A percentile compares a stretch with the other conserved stretches of the same genome.
phyloP scores from a whole-genome alignment of 1,140 invertebrate genomes.

The Drosophila mauritiana region DNA sequence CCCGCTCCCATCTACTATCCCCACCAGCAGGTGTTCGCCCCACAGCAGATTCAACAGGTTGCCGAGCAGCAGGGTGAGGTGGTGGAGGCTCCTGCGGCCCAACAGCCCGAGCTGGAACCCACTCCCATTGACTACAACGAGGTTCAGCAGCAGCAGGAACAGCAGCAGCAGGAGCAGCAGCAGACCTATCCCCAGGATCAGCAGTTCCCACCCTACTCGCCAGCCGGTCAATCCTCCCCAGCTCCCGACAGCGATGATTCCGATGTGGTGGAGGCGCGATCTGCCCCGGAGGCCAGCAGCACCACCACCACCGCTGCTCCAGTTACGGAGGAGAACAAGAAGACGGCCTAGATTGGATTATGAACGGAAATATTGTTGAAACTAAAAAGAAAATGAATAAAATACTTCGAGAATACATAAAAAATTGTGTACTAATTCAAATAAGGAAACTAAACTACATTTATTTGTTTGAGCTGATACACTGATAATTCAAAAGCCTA shows the following conservation, averaged over 20 bases:
- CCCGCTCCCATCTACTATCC: constrained; percentile 70
- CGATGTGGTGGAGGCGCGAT: constrained; percentile 76
- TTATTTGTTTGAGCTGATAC: too few relatives aligned
- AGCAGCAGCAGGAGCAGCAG: constrained; percentile 42
- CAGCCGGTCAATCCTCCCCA: constrained; percentile 14
- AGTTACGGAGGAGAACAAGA: constrained; percentile 54
- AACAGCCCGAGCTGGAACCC: constrained; percentile 62
- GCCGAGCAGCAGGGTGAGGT: constrained; percentile 61
- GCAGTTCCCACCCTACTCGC: constrained; percentile 71
- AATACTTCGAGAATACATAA: constrained; percentile 2
- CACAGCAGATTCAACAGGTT: constrained; percentile 46
- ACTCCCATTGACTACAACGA: constrained; percentile 65
- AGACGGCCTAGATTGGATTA: constrained; percentile 47
- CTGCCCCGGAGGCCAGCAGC: constrained; percentile 46
- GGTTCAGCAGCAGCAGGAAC: constrained; percentile 43
- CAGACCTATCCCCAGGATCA: constrained; percentile 68
- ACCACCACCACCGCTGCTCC: constrained; percentile 61
- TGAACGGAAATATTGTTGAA: constrained; percentile 12
- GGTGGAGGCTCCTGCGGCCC: constrained; percentile 57
- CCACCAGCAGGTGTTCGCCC: constrained; percentile 61
- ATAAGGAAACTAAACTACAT: too few relatives aligned
- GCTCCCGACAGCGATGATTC: constrained; percentile 66
- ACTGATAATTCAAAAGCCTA: background rate
- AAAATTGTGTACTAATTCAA: background rate
- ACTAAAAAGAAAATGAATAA: constrained; percentile 18